Evolutionary conservation across 1,140 invertebrate species (phyloP).

Genomic region (Battus philenor): DNA sequence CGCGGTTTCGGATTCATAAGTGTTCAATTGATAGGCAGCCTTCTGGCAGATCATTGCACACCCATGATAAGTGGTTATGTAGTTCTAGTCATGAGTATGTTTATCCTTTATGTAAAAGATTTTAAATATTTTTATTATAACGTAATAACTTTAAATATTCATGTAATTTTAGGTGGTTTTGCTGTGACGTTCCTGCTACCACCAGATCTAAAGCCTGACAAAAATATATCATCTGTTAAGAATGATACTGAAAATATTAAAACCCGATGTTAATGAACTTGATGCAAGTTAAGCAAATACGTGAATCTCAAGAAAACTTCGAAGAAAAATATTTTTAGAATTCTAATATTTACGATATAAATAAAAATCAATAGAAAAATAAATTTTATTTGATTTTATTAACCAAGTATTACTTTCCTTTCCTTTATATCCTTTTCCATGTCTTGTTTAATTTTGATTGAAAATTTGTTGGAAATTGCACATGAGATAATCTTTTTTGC

Average conservation of each 20-base stretch:
- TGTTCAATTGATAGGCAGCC: slow-evolving; percentile 46
- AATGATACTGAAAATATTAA: neutral
- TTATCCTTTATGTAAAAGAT: slow-evolving; percentile 22
- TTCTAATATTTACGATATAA: no score
- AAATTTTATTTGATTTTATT: no score
- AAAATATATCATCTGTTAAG: neutral
- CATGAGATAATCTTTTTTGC: no score
- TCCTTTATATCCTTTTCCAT: no score
- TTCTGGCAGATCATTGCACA: slow-evolving; percentile 41
- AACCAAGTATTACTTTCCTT: no score
- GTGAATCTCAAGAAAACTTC: no score
- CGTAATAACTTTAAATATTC: slow-evolving; percentile 4
- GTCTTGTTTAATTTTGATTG: no score
- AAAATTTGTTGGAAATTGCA: no score
- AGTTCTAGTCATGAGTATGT: slow-evolving; percentile 38
- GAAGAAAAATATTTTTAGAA: no score
- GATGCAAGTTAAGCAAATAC: no score
- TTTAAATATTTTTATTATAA: slow-evolving; percentile 3
- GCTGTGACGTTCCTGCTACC: slow-evolving; percentile 35
- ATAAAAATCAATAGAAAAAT: no score
- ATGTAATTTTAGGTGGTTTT: slow-evolving; percentile 41
- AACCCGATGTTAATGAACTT: no score
- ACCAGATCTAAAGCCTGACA: slow-evolving; percentile 16
- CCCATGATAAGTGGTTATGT: slow-evolving; percentile 51
- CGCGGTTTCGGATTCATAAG: slow-evolving; percentile 57